These are phyloP conservation scores for Agapornis canus DNA, from an alignment of 2,797 vertebrate species.

Conservation along the genomic window DNA sequence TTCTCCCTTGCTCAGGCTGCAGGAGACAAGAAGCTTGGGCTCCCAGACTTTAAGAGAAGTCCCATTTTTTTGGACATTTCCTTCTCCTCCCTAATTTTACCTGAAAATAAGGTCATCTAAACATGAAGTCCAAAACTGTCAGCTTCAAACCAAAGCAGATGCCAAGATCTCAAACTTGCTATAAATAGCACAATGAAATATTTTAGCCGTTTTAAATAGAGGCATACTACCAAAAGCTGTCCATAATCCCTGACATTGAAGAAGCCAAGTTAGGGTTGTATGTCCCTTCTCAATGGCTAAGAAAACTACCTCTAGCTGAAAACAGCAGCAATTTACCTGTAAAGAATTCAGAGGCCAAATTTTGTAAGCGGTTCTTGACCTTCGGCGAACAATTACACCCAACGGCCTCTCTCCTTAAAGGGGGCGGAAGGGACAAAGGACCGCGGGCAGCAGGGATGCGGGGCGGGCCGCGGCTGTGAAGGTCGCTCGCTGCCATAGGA, in stretches of 20 bases:
- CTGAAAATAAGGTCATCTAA: neutral
- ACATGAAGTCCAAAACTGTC: accelerated
- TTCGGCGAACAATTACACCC: neutral
- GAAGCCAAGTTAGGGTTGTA: neutral
- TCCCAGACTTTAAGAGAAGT: neutral
- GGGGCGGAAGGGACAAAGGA: neutral
- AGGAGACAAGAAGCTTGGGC: neutral
- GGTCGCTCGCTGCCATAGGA: constrained; percentile 57
- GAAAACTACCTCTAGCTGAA: neutral
- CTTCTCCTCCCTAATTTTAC: neutral
- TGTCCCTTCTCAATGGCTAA: accelerated
- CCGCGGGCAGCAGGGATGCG: neutral
- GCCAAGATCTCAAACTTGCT: neutral
- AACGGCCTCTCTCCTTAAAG: neutral
- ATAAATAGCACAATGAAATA: neutral
- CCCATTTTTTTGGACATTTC: neutral
- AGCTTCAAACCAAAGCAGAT: neutral
- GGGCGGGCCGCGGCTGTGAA: constrained; percentile 33
- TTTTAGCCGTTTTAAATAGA: neutral
- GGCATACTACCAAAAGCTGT: neutral
- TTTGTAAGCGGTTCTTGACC: neutral
- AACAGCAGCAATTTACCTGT: neutral
- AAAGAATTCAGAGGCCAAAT: neutral
- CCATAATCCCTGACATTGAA: neutral
- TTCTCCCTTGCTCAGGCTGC: neutral